Conservation (phyloP, 2,888 invertebrate species). For the Argyra leucocephala region DNA sequence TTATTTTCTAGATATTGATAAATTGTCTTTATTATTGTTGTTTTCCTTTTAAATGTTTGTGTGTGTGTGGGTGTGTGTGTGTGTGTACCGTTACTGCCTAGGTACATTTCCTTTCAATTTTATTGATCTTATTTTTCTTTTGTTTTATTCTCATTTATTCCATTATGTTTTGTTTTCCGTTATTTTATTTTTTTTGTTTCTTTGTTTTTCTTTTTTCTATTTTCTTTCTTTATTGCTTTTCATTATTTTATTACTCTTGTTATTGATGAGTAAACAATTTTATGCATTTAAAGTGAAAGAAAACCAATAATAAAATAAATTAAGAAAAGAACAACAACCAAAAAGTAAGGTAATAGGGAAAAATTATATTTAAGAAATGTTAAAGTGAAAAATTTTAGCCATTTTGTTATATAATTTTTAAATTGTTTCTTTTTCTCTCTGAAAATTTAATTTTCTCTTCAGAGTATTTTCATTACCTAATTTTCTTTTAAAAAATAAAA, state of each 20-base stretch:
- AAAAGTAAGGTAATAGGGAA: not conserved
- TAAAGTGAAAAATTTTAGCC: not conserved
- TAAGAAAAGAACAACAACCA: too few relatives aligned
- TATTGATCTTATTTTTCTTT: not conserved
- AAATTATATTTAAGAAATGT: not conserved
- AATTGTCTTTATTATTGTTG: not conserved
- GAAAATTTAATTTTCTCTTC: too few relatives aligned
- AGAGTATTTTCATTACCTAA: too few relatives aligned
- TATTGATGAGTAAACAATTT: slow-evolving; percentile 4
- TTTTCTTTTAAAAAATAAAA: too few relatives aligned
- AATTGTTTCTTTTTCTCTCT: too few relatives aligned
- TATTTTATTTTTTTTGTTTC: not conserved
- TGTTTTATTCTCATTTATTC: not conserved
- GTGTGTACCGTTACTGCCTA: not conserved
- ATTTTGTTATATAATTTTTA: not conserved
- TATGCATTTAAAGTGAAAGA: not conserved
- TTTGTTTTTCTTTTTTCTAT: not conserved
- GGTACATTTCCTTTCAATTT: not conserved
- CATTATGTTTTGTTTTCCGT: not conserved
- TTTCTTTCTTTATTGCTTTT: not conserved
- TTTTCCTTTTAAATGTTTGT: not conserved
- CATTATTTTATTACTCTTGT: slow-evolving; percentile 4
- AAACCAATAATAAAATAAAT: not conserved
- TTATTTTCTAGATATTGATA: slow-evolving; percentile 1
- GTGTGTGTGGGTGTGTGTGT: too few relatives aligned